These are phyloP conservation scores for Lasioglossum zephyrum DNA, from an alignment of 2,888 invertebrate genomes.

Conservation along the genomic window DNA sequence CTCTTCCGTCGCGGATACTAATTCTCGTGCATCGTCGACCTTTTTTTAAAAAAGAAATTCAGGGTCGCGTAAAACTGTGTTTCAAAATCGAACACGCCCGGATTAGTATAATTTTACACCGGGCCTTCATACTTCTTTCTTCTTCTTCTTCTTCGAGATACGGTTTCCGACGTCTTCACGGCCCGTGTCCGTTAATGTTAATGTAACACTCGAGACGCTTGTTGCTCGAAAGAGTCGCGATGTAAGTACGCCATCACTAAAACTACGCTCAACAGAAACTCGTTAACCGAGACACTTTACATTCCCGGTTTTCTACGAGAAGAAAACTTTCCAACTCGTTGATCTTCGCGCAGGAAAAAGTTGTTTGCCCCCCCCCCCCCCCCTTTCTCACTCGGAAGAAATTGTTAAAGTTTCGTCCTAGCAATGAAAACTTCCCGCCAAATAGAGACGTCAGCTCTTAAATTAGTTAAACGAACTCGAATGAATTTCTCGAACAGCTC, in stretches of 20 bases:
- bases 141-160: conserved; percentile 11
- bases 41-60: conserved; percentile 12
- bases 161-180: neutral
- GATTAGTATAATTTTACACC: neutral
- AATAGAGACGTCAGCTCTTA: neutral
- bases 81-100: conserved; percentile 21
- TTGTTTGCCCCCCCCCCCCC: neutral
- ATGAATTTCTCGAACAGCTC: neutral
- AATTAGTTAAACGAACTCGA: neutral
- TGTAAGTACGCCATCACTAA: conserved; percentile 9
- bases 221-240: conserved; percentile 15
- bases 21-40: conserved; percentile 3
- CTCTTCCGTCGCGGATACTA: conserved; percentile 5
- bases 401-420: neutral
- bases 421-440: neutral
- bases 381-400: no score
- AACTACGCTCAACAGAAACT: conserved; percentile 26
- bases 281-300: conserved; percentile 26
- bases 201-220: conserved; percentile 39
- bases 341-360: conserved; percentile 13
- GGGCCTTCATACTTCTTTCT: neutral
- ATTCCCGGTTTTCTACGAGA: neutral
- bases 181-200: conserved; percentile 16
- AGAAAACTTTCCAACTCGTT: conserved; percentile 5
- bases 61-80: conserved; percentile 17